Base-by-base conservation (phyloP, 2,888 invertebrate species). In the Steinernema scapterisci region DNA sequence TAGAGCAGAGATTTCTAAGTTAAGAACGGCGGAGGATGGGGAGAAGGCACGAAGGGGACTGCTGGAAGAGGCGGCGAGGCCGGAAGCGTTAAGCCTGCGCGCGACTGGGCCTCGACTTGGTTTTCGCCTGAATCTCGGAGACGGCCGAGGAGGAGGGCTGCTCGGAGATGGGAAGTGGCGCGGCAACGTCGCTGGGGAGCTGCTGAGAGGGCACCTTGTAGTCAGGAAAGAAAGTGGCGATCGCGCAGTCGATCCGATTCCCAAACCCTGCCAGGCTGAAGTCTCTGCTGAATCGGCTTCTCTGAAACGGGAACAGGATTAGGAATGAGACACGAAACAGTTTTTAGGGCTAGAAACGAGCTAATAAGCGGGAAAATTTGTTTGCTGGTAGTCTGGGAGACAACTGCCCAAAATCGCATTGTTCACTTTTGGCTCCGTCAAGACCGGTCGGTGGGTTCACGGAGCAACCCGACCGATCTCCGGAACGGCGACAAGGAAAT, bases 191-290 rank as follows among this genome's bases (percentile, higher is more conserved):
- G 38, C 38, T 38, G 31, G 63, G 13, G 38, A 63, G 9, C 31
- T 63, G 27, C 19, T 7, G 45, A 44, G 48, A 19, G 27, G 38
- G 63, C 3, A 54, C 54, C 63, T 16, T 7, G 63, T 63, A 63
- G 63, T 63, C 63, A 31, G 63, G 63, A 76, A 87, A 83, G 79
- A 86, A 81, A 75, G 83, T 79, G 23, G 75, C 71, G 43, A 87
- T 78, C 5, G 86, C 86, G 16, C 79, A 78, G 74, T 86, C 86
- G 46, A 86, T 84, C 52, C 83, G 81, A 13, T 75, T 75, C 52
- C 86, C 85, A 79, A 86, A 86, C 9, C 86, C 86, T 21, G 77
- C 77, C 21, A 81, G 78, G 70, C 84, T 85, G 76, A 85, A 86
- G 46, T 85, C 81, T 6, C 79, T 70, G 43, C 83, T 83, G 74